A percentile compares a stretch with the other conserved stretches of the same genome.
Evolutionary conservation across 2,888 invertebrate species (phyloP).

Genomic region (Nemurella pictetii): DNA sequence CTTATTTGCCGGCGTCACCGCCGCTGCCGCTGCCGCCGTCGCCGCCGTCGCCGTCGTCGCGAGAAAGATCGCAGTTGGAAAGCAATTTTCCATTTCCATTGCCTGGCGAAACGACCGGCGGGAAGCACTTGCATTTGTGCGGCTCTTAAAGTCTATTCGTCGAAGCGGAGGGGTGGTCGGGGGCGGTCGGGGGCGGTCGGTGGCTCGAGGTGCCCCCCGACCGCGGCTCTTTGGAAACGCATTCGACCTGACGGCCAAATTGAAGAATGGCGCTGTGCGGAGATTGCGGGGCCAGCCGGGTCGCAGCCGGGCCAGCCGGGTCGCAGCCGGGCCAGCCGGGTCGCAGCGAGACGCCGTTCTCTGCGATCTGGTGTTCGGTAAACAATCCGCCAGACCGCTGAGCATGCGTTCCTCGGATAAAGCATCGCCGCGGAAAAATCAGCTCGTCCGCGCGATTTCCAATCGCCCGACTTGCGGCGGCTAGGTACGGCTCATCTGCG

Average conservation of each 20-base stretch:
- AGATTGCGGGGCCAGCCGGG: neutral
- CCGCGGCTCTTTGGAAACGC: neutral
- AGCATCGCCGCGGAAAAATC: neutral
- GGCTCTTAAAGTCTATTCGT: neutral
- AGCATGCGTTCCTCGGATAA: neutral
- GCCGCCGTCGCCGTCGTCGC: neutral
- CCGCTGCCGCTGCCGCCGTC: neutral
- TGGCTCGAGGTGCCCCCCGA: neutral
- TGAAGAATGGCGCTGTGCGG: neutral
- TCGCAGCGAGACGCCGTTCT: neutral
- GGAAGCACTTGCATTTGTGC: neutral
- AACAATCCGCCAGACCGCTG: neutral
- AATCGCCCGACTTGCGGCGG: neutral
- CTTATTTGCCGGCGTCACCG: neutral
- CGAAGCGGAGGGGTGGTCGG: too few species aligned
- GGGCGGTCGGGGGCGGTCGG: neutral
- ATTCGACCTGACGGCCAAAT: neutral
- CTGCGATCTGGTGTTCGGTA: neutral
- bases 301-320: too few species aligned
- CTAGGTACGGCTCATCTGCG: neutral
- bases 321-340: too few species aligned
- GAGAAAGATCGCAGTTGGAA: neutral
- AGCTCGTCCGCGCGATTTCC: neutral
- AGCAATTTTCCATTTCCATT: neutral
- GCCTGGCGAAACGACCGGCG: neutral